Evolutionary conservation across 2,113 vertebrate genomes (phyloP).

Genomic region (Hippoglossus stenolepis): DNA sequence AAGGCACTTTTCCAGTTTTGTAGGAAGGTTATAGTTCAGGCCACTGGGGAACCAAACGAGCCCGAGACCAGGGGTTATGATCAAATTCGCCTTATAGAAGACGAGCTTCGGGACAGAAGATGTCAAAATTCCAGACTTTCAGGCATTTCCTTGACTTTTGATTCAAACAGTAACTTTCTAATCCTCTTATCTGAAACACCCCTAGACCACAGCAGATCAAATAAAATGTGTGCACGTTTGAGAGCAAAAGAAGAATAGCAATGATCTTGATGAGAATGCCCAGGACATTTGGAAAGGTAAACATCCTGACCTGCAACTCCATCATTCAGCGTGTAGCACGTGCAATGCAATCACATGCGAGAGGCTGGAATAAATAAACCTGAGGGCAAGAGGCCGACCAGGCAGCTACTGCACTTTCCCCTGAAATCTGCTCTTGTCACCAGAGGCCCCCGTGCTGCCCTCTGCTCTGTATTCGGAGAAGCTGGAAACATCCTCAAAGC

Average conservation of each 20-base stretch:
- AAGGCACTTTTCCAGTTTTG: not conserved
- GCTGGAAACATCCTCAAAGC: conserved; percentile 21
- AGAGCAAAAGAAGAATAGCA: not conserved
- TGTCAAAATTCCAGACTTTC: not conserved
- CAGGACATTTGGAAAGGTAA: conserved; percentile 63
- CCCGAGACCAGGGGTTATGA: not conserved
- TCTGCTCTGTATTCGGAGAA: conserved; percentile 7
- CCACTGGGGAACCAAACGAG: not conserved
- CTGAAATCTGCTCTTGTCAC: conserved; percentile 37
- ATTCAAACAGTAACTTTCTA: not conserved
- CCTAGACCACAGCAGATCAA: not conserved
- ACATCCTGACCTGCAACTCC: conserved; percentile 67
- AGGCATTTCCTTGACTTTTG: too few relatives aligned
- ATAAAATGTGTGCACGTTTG: not conserved
- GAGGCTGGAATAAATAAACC: conserved; percentile 45
- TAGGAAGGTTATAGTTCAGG: not conserved
- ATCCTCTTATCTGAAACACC: not conserved
- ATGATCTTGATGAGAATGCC: conserved; percentile 10
- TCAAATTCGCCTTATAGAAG: not conserved
- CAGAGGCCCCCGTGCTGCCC: conserved; percentile 7
- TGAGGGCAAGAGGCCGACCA: not conserved
- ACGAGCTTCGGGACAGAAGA: not conserved
- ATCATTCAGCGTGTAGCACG: conserved; percentile 34
- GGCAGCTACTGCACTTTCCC: conserved; percentile 30
- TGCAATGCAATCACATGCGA: conserved; percentile 38